These are phyloP conservation scores for Amphipoea oculea DNA, from an alignment of 2,888 invertebrate species.

Conservation along the genomic window DNA sequence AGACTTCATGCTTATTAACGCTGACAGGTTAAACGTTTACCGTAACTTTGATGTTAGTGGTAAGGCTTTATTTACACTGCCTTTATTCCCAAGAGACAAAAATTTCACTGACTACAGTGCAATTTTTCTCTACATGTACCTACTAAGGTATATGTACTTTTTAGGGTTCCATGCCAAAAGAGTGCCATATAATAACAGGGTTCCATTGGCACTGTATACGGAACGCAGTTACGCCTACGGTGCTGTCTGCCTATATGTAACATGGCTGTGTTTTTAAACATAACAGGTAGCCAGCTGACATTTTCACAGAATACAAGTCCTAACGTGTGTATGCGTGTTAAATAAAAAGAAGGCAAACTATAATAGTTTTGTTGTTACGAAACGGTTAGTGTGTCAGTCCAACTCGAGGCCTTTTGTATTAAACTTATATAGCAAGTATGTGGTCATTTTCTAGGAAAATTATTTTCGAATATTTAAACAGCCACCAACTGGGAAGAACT, in stretches of 20 bases:
- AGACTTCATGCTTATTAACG: slow-evolving; percentile 37
- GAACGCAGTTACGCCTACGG: neutral
- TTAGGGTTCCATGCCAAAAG: neutral
- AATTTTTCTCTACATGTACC: too few species aligned
- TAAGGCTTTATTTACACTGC: slow-evolving; percentile 10
- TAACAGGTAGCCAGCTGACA: too few species aligned
- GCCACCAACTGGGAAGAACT: neutral
- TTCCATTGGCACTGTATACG: neutral
- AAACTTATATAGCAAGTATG: neutral
- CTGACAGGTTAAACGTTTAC: slow-evolving; percentile 46
- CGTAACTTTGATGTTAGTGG: slow-evolving; percentile 24
- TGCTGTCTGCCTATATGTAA: neutral
- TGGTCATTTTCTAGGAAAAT: neutral
- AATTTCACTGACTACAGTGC: neutral
- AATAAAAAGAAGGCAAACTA: neutral
- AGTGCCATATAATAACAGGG: neutral
- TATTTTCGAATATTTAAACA: neutral
- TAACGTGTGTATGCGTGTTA: neutral
- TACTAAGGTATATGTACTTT: too few species aligned
- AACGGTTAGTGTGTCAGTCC: neutral
- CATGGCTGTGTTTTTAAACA: too few species aligned
- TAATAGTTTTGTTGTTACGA: neutral
- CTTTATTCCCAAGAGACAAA: neutral
- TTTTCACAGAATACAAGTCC: neutral
- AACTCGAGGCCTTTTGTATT: neutral